Conservation (phyloP, 2,888 invertebrate genomes). For the Tridacna crocea region DNA sequence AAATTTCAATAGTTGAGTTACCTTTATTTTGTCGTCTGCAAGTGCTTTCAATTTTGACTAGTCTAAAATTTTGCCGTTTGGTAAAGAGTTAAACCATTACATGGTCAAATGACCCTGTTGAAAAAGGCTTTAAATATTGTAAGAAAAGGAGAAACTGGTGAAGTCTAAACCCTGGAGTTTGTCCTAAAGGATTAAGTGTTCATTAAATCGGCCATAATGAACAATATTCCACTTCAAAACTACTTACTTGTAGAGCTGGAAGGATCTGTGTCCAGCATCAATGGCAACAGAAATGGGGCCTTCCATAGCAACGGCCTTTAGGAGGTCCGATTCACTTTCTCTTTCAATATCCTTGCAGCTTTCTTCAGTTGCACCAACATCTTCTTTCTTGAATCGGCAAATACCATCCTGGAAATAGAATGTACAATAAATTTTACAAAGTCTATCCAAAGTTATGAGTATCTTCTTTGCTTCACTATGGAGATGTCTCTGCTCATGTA, state of each 20-base stretch:
- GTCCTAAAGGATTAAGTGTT: neutral
- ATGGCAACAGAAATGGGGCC: constrained; percentile 95
- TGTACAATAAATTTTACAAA: neutral
- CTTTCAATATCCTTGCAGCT: constrained; percentile 66
- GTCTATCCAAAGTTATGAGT: too few relatives aligned
- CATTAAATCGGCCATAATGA: neutral
- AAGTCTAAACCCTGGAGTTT: neutral
- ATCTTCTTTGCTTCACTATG: too few relatives aligned
- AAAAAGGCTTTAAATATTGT: too few relatives aligned
- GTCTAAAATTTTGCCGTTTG: too few relatives aligned
- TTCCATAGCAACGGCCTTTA: constrained; percentile 91
- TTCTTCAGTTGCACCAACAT: constrained; percentile 66
- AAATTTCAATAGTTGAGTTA: too few relatives aligned
- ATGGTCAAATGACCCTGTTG: too few relatives aligned
- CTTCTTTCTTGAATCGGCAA: constrained; percentile 64
- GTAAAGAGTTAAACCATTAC: too few relatives aligned
- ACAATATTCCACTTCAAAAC: too few relatives aligned
- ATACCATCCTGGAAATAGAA: constrained; percentile 74
- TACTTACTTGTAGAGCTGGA: constrained; percentile 84
- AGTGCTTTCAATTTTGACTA: too few relatives aligned
- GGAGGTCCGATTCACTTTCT: constrained; percentile 90
- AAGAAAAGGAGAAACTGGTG: neutral
- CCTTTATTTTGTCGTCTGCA: too few relatives aligned
- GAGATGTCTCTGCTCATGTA: too few relatives aligned
- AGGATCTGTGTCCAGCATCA: constrained; percentile 90